These are phyloP conservation scores for Zoanthus sansibaricus DNA, from an alignment of 92 coral and sea anemone genomes.

Conservation along the genomic window DNA sequence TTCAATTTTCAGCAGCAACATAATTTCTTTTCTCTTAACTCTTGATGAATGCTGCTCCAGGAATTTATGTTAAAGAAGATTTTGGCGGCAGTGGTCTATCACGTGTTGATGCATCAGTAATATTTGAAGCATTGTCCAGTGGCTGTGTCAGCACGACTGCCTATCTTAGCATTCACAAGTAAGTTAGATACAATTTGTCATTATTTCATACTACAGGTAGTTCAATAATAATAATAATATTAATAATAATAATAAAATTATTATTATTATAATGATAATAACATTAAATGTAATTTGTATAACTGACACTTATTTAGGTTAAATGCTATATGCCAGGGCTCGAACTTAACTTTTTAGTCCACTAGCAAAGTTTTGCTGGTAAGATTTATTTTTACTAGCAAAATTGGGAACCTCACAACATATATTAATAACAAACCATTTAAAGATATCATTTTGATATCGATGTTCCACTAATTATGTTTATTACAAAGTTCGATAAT, in stretches of 20 bases:
- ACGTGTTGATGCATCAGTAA: constrained; percentile 82
- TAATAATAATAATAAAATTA: background rate
- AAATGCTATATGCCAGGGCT: too few species aligned
- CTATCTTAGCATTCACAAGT: constrained; percentile 87
- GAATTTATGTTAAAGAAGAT: constrained; percentile 72
- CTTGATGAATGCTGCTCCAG: constrained; percentile 25
- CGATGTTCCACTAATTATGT: too few species aligned
- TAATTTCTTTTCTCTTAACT: background rate
- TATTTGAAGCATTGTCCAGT: constrained; percentile 83
- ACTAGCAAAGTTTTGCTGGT: too few species aligned
- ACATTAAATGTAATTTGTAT: too few species aligned
- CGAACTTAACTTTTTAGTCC: too few species aligned
- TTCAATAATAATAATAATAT: background rate
- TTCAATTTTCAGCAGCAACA: background rate
- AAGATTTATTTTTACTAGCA: too few species aligned
- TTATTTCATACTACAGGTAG: background rate
- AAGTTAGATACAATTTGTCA: background rate
- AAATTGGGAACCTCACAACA: too few species aligned
- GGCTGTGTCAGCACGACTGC: constrained; percentile 92
- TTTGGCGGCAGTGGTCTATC: constrained; percentile 85
- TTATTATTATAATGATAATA: too few species aligned
- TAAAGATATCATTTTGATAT: too few species aligned
- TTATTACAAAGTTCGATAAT: too few species aligned
- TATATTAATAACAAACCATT: too few species aligned
- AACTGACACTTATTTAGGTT: too few species aligned